These are phyloP conservation scores for Agriopis leucophaearia DNA, from an alignment of 2,888 invertebrate genomes.

Conservation along the genomic window DNA sequence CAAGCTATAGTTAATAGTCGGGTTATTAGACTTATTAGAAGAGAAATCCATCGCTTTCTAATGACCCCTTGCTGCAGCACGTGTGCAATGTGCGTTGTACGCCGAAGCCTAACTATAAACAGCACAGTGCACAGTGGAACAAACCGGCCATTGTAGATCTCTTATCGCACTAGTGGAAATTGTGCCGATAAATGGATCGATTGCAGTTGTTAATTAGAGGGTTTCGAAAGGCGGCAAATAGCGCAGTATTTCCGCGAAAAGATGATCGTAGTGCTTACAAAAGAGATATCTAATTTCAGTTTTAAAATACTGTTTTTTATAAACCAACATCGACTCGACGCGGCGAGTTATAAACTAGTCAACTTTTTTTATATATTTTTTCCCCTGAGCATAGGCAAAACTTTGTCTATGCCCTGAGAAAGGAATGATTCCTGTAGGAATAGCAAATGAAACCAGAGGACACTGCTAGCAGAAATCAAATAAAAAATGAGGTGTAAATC, in stretches of 20 bases:
- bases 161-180: conserved; percentile 17
- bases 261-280: neutral
- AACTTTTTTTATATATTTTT: too few relatives aligned
- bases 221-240: neutral
- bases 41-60: conserved; percentile 31
- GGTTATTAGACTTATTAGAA: neutral
- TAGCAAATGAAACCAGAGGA: too few relatives aligned
- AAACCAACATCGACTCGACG: too few relatives aligned
- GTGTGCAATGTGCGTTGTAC: conserved; percentile 17
- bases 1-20: conserved; percentile 6
- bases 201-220: conserved; percentile 6
- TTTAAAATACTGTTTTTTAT: too few relatives aligned
- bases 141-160: conserved; percentile 16
- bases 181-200: conserved; percentile 6
- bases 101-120: conserved; percentile 8
- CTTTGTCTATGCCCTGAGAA: too few relatives aligned
- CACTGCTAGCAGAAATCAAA: too few relatives aligned
- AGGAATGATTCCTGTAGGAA: too few relatives aligned
- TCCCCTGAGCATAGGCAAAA: too few relatives aligned
- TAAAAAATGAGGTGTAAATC: too few relatives aligned
- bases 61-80: conserved; percentile 21
- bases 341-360: too few relatives aligned
- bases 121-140: conserved; percentile 12
- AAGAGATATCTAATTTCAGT: neutral
- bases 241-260: neutral